These are phyloP conservation scores for Helicoverpa zea DNA, from an alignment of 1,140 invertebrate species.

Conservation along the genomic window DNA sequence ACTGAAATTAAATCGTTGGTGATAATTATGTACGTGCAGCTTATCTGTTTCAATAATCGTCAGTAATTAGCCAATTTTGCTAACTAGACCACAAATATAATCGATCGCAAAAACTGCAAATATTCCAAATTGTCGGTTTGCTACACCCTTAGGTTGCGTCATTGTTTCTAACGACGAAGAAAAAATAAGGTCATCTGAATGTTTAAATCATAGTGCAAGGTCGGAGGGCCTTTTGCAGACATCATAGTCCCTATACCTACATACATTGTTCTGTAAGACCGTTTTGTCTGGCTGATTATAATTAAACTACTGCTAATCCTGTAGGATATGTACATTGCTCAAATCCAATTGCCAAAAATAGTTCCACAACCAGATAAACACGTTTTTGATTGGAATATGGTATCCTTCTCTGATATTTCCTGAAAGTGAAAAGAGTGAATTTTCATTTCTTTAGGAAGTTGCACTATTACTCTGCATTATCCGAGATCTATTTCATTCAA, in stretches of 20 bases:
- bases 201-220: not conserved
- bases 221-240: not conserved
- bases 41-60: constrained; percentile 29
- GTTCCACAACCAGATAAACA: too few relatives aligned
- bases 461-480: not conserved
- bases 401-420: too few relatives aligned
- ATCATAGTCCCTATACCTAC: too few relatives aligned
- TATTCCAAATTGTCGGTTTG: constrained; percentile 26
- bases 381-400: too few relatives aligned
- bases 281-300: too few relatives aligned
- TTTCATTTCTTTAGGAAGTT: not conserved
- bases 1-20: constrained; percentile 32
- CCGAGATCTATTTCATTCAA: too few relatives aligned
- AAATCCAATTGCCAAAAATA: too few relatives aligned
- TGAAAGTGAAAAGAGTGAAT: too few relatives aligned
- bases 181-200: not conserved
- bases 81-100: constrained; percentile 44
- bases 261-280: too few relatives aligned
- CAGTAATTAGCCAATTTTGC: constrained; percentile 39
- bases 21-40: constrained; percentile 32
- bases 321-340: too few relatives aligned
- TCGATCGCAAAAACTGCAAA: constrained; percentile 18
- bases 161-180: not conserved
- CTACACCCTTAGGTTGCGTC: not conserved
- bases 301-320: too few relatives aligned